Evolutionary conservation across 2,888 invertebrate genomes (phyloP).

Genomic region (Sinohyriopsis cumingii): DNA sequence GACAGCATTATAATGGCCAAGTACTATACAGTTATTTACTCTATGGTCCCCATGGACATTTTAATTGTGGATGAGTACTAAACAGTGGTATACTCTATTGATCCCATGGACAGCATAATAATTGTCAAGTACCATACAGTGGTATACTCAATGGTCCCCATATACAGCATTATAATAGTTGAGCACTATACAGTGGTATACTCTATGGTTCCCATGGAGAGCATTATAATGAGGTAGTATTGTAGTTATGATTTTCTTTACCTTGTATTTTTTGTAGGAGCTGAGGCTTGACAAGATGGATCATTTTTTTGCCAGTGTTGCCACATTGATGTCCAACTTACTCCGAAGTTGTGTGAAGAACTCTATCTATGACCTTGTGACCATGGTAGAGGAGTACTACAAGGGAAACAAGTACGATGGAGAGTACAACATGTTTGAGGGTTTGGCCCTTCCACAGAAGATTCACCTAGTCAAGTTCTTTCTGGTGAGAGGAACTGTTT

Average conservation of each 20-base stretch:
- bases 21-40: no score
- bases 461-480: conserved; percentile 63
- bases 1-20: no score
- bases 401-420: conserved; percentile 68
- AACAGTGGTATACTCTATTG: no score
- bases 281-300: conserved; percentile 75
- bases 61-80: no score
- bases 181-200: no score
- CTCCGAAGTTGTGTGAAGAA: conserved; percentile 73
- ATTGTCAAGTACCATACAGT: no score
- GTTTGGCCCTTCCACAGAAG: conserved; percentile 60
- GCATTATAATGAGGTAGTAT: not conserved
- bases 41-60: no score
- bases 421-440: conserved; percentile 62
- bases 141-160: no score
- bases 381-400: conserved; percentile 64
- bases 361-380: conserved; percentile 68
- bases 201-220: no score
- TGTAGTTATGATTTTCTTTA: not conserved
- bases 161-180: no score
- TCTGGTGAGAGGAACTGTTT: conserved; percentile 51
- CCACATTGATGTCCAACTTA: conserved; percentile 85
- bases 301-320: conserved; percentile 81
- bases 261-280: conserved; percentile 38
- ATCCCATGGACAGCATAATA: no score